Conservation (phyloP, 2,113 vertebrate species). For the Calyptommatus sinebrachiatus region DNA sequence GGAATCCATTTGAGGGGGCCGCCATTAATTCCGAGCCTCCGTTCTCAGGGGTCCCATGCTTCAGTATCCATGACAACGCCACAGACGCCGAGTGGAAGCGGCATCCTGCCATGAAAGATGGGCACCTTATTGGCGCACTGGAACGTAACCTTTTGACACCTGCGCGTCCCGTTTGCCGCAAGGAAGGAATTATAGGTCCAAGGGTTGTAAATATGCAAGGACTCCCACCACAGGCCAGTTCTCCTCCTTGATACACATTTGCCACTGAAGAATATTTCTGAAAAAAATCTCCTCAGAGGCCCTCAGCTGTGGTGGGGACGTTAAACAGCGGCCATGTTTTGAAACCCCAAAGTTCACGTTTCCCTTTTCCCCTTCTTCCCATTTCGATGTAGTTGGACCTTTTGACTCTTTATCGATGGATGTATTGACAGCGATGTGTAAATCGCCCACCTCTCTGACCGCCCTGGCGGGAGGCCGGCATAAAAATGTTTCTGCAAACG, state of each 20-base stretch:
- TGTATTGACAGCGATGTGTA: neutral
- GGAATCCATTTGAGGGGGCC: slow-evolving; percentile 96
- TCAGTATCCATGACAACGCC: slow-evolving; percentile 92
- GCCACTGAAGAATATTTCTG: neutral
- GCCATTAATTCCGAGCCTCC: slow-evolving; percentile 90
- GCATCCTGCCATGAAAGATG: slow-evolving; percentile 80
- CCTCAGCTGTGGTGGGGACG: no score
- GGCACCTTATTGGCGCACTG: slow-evolving; percentile 70
- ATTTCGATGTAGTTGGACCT: neutral
- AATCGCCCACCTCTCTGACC: neutral
- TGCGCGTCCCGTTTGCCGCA: slow-evolving; percentile 13
- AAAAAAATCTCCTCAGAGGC: no score
- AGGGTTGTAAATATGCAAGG: slow-evolving; percentile 14
- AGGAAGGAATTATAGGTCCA: slow-evolving; percentile 18
- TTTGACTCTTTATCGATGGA: neutral
- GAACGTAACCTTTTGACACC: slow-evolving; percentile 80
- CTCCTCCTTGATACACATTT: neutral
- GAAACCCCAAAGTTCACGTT: no score
- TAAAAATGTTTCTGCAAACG: neutral
- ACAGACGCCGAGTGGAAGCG: slow-evolving; percentile 80
- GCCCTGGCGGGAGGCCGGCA: neutral
- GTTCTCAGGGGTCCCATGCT: slow-evolving; percentile 93
- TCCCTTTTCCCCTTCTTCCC: neutral
- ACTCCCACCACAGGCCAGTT: neutral
- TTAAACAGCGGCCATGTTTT: no score